These are phyloP conservation scores for Epinotia bilunana DNA, from an alignment of 2,888 invertebrate genomes.

Conservation along the genomic window DNA sequence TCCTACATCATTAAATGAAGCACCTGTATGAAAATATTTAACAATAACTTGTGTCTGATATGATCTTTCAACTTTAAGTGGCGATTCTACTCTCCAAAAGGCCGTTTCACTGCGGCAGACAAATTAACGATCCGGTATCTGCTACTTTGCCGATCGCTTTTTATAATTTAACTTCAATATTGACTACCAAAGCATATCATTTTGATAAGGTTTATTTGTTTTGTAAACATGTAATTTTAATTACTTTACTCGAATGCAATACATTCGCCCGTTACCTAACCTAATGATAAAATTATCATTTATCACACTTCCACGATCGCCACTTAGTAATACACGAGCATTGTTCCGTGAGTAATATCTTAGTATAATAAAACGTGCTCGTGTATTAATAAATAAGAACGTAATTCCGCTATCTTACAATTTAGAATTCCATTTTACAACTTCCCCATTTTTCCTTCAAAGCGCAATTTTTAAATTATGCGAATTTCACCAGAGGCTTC, in stretches of 20 bases:
- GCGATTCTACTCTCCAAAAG: not conserved
- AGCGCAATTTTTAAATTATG: slow-evolving; percentile 30
- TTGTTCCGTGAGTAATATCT: not conserved
- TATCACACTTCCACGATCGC: slow-evolving; percentile 55
- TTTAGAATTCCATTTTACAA: slow-evolving; percentile 46
- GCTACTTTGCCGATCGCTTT: not conserved
- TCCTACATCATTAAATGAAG: not conserved
- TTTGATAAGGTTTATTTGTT: not conserved
- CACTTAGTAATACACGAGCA: slow-evolving; percentile 36
- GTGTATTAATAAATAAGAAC: slow-evolving; percentile 41
- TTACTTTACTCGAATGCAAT: slow-evolving; percentile 17
- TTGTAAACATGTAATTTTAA: not conserved
- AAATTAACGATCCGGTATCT: not conserved
- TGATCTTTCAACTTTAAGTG: not conserved
- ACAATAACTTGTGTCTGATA: slow-evolving; percentile 9
- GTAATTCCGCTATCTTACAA: slow-evolving; percentile 46
- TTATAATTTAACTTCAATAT: not conserved
- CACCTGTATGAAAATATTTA: slow-evolving; percentile 4
- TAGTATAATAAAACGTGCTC: slow-evolving; percentile 11
- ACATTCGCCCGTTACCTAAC: slow-evolving; percentile 42
- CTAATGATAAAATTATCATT: slow-evolving; percentile 55
- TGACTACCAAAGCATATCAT: not conserved
- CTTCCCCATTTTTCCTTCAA: slow-evolving; percentile 18
- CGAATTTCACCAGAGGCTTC: slow-evolving; percentile 4
- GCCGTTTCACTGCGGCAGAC: not conserved